Evolutionary conservation across 2,888 invertebrate genomes (phyloP).

Genomic region (Oeneis ivallda): DNA sequence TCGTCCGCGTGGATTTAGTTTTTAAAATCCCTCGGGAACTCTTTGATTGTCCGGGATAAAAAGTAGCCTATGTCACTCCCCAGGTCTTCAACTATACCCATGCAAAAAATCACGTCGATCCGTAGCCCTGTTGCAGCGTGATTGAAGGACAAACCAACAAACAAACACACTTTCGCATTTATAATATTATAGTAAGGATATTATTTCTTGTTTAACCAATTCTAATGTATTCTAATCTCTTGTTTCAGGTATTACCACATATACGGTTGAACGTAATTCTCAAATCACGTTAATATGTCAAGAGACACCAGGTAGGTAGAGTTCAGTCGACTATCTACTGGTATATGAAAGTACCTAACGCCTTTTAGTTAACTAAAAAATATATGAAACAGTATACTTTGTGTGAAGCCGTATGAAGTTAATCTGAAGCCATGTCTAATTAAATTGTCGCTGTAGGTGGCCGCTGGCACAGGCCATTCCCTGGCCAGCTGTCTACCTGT

Average conservation of each 20-base stretch:
- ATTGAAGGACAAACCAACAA: no score
- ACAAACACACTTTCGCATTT: no score
- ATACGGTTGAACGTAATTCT: neutral
- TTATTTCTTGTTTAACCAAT: neutral
- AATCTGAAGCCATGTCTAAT: slow-evolving; percentile 82
- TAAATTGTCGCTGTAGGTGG: slow-evolving; percentile 73
- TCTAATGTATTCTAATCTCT: slow-evolving; percentile 61
- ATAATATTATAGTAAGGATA: no score
- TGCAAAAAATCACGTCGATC: no score
- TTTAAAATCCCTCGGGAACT: no score
- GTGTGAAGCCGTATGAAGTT: slow-evolving; percentile 73
- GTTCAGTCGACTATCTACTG: neutral
- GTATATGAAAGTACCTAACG: slow-evolving; percentile 6
- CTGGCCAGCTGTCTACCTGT: slow-evolving; percentile 54
- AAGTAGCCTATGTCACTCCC: no score
- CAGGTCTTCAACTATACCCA: no score
- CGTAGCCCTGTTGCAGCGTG: no score
- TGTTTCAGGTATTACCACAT: slow-evolving; percentile 69
- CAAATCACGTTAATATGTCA: slow-evolving; percentile 2
- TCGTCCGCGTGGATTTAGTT: no score
- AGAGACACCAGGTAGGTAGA: neutral
- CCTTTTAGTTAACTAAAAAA: slow-evolving; percentile 49
- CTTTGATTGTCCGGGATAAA: no score
- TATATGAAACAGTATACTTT: slow-evolving; percentile 72
- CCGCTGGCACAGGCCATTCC: slow-evolving; percentile 62